phyloP scores from a whole-genome alignment of 2,797 vertebrate species.

The Schizopygopsis pylzovi region DNA sequence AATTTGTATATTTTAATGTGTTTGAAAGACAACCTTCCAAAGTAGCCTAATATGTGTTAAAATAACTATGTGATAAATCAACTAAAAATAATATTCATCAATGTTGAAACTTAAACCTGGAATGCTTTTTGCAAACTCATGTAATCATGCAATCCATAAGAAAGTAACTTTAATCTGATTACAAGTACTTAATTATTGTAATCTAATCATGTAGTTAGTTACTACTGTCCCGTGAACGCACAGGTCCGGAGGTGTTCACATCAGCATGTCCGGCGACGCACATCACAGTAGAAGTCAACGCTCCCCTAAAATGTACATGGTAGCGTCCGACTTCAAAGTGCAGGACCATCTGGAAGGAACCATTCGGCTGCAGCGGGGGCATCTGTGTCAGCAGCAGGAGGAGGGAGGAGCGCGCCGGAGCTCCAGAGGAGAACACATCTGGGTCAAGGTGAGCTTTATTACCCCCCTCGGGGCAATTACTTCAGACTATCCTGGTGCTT shows the following conservation, averaged over 20 bases:
- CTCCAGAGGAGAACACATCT: constrained; percentile 62
- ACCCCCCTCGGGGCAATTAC: too few species aligned
- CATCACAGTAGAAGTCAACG: constrained; percentile 70
- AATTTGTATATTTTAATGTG: too few species aligned
- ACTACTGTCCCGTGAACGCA: not conserved
- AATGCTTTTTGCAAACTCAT: too few species aligned
- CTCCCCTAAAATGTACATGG: constrained; percentile 71
- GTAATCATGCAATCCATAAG: too few species aligned
- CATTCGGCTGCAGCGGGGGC: constrained; percentile 76
- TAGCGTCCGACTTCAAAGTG: constrained; percentile 71
- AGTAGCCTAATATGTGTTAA: too few species aligned
- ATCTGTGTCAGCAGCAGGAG: constrained; percentile 74
- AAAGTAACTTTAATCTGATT: too few species aligned
- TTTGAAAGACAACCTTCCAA: too few species aligned
- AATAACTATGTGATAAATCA: too few species aligned
- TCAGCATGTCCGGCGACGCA: constrained; percentile 70
- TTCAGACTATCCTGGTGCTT: too few species aligned
- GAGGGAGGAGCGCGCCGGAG: constrained; percentile 60
- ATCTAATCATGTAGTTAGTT: not conserved
- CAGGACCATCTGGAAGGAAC: constrained; percentile 77
- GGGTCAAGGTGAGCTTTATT: constrained; percentile 74
- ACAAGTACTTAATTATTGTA: too few species aligned
- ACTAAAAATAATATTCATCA: too few species aligned
- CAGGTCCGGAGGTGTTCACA: not conserved
- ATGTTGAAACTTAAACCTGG: too few species aligned